phyloP scores from a whole-genome alignment of 1,140 invertebrate genomes.

The Drosophila arizonae region DNA sequence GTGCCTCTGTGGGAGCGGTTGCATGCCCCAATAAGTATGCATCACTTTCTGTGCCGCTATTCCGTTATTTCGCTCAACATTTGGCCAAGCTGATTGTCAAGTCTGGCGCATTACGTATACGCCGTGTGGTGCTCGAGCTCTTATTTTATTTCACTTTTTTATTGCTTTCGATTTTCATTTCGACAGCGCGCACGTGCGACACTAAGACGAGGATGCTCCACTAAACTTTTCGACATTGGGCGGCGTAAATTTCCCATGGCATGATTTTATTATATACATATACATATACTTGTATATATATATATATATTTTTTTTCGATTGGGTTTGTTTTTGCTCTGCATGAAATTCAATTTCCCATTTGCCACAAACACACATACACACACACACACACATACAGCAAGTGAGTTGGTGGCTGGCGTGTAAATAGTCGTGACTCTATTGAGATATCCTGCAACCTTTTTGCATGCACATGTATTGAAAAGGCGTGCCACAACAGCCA shows the following conservation, averaged over 20 bases:
- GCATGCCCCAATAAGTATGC: slow-evolving; percentile 73
- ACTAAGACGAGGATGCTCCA: slow-evolving; percentile 23
- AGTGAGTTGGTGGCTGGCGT: slow-evolving; percentile 34
- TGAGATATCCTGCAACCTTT: slow-evolving; percentile 59
- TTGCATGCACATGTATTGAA: slow-evolving; percentile 54
- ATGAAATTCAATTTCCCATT: slow-evolving; percentile 80
- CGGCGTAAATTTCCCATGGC: slow-evolving; percentile 77
- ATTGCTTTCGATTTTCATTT: slow-evolving; percentile 81
- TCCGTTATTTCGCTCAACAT: not conserved
- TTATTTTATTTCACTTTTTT: slow-evolving; percentile 57
- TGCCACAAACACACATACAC: slow-evolving; percentile 46
- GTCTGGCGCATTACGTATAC: slow-evolving; percentile 64
- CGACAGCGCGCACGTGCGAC: slow-evolving; percentile 73
- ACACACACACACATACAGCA: slow-evolving; percentile 3
- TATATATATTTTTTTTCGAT: slow-evolving; percentile 46
- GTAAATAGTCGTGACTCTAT: slow-evolving; percentile 61
- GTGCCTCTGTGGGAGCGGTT: slow-evolving; percentile 28
- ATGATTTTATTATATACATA: slow-evolving; percentile 77
- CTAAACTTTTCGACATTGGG: slow-evolving; percentile 67
- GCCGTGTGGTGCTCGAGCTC: slow-evolving; percentile 44
- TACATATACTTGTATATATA: slow-evolving; percentile 41
- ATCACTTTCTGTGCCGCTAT: slow-evolving; percentile 28
- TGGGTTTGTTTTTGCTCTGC: slow-evolving; percentile 74
- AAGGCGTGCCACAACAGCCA: slow-evolving; percentile 26
- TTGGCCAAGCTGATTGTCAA: slow-evolving; percentile 57